Base-by-base conservation (phyloP, 2,797 vertebrate genomes). In the Perodicticus potto region DNA sequence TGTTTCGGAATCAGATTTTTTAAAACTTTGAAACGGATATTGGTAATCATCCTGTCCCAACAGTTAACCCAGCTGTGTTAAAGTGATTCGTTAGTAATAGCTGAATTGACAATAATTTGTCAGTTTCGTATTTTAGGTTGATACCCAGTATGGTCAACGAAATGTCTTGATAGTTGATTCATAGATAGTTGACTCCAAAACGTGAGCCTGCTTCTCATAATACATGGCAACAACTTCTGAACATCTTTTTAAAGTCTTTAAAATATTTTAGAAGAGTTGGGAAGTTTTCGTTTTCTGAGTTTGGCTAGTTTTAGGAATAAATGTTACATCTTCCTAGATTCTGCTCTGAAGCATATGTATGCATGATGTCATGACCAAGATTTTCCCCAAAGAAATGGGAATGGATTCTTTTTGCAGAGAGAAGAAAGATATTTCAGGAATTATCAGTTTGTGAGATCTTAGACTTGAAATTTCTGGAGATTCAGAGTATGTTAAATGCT, bases 291-390 rank as follows among this genome's bases (percentile, higher is more conserved):
- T 91, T 85, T 88, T 93, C 67, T 91, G 27, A 43, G 0, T 85
- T 91, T 93, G 65, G 20, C 84, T 37, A 45, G 80, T 89, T 89
- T 89, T 76, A 86, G 85, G 53, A 76, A 49, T 95, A 90, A 57
- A 65, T 63, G 12, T 4, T 61, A 2, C 16, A 9, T 83, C 17
- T 65, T 90, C 61, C 34, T 85, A 61, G 89, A 76, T 76, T 76
- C 59, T 70, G 2, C 40, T 40, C 53, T 32, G 73, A 88, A 74
- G 40, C 65, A 32, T 73, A 8, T 78, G 17, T 69, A 11, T 53
- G 2, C 53, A 6, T n/a, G 23, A 22, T 59, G 67, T 80, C 49
- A 37, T 61, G 53, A 81, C 43, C 61, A 37, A 23, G 84, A 74
- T 91, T 93, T 88, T 88, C 65, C 23, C 49, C 27, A 27, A 78